Base-by-base conservation (phyloP, 2,888 invertebrate genomes). In the Drosophila ezoana region DNA sequence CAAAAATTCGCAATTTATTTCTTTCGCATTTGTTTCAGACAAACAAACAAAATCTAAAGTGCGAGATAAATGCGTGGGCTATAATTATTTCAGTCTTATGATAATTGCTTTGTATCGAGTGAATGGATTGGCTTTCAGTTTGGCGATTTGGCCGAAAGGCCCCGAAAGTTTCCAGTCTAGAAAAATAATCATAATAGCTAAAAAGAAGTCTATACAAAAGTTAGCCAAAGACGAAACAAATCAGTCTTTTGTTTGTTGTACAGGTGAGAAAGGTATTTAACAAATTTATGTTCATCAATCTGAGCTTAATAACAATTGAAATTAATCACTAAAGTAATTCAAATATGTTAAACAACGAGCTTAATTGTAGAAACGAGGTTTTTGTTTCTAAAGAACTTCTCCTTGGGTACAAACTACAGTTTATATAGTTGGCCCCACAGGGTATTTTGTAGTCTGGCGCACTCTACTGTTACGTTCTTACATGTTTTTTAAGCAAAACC, bases 1-100 rank as follows among this genome's bases (percentile, higher is more conserved):
- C 20, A 44, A 28, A 43, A 65, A 53, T 59, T 52, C 38, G 52
- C 53, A 49, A 68, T 68, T 53, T 57, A 54, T 45, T 61, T 58
- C 45, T 20, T 14, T 62, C 35, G 32, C 18, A 67, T 52, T 49
- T 41, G 47, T 53, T 61, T 41, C 49, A 51, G 35, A 18, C 44
- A 43, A 28, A 73, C 56, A 72, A 73, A 72, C 59, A 72, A 72
- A 28, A 41, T 49, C 1, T 23, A n/a, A 72, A 48, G 38, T 51
- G 62, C 45, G 49, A 51, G 40, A 11, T 13, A 43, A 35, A 16
- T 54, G 62, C 38, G 64, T 70, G 56, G 59, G 56, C 2, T 16
- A 9, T 9, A 58, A 53, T 28, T 44, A 64, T 53, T 69, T 63
- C 23, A 41, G 13, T 5, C 48, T 62, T 43, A 48, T 56, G 56